Evolutionary conservation across 2,113 vertebrate genomes (phyloP).

Genomic region (Aspidoscelis tigris): DNA sequence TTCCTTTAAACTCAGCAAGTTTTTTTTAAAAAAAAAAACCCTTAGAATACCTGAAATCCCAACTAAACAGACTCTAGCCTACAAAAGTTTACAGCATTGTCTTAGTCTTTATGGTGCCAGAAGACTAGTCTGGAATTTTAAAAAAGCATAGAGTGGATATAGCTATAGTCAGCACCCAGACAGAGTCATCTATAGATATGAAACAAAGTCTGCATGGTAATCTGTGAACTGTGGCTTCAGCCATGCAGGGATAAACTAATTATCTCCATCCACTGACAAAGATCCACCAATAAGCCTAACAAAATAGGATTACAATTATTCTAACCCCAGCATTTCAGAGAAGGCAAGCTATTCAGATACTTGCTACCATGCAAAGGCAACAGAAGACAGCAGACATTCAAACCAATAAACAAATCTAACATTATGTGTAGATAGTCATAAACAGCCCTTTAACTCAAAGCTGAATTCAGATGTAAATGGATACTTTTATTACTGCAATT

Average conservation of each 20-base stretch:
- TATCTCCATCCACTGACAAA: background rate
- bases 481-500: conserved; percentile 23
- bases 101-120: background rate
- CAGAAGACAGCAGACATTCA: conserved; percentile 5
- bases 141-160: background rate
- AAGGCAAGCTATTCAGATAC: background rate
- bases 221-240: conserved; percentile 21
- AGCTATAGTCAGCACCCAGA: conserved; percentile 9
- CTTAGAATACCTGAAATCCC: background rate
- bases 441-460: background rate
- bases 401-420: conserved; percentile 13
- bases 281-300: background rate
- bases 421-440: background rate
- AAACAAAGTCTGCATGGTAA: rapidly evolving
- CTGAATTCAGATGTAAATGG: conserved; percentile 4
- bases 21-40: background rate
- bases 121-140: background rate
- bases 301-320: conserved; percentile 23
- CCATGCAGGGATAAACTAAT: conserved; percentile 23
- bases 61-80: background rate
- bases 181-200: conserved; percentile 21
- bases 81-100: background rate
- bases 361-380: background rate
- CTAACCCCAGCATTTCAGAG: conserved; percentile 20
- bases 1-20: background rate